phyloP scores from a whole-genome alignment of 2,797 vertebrate species.

The Danio kyathit region DNA sequence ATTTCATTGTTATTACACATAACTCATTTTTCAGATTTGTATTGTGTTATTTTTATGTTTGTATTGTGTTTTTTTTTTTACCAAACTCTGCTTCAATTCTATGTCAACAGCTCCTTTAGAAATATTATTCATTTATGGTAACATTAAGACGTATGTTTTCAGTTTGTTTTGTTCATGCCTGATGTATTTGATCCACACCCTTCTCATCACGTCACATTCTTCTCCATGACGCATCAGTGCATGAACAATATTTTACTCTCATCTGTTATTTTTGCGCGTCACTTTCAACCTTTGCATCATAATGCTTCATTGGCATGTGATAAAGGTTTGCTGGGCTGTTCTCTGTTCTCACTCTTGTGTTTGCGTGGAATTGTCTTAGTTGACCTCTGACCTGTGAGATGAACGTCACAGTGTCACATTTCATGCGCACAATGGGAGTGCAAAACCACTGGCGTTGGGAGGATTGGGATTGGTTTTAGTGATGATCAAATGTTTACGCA shows the following conservation, averaged over 20 bases:
- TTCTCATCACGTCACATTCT: background rate
- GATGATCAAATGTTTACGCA: slow-evolving; percentile 4
- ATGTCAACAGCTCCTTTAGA: no score
- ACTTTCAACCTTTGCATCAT: slow-evolving; percentile 30
- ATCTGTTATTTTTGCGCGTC: background rate
- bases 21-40: no score
- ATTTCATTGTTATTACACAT: no score
- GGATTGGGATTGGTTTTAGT: slow-evolving; percentile 22
- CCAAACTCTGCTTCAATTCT: no score
- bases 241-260: background rate
- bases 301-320: slow-evolving; percentile 16
- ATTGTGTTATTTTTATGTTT: no score
- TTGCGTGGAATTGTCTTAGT: slow-evolving; percentile 39
- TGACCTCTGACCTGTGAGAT: slow-evolving; percentile 56
- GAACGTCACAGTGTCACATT: slow-evolving; percentile 19
- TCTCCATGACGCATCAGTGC: background rate
- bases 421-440: slow-evolving; percentile 28
- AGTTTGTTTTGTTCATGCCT: background rate
- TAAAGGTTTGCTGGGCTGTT: slow-evolving; percentile 56
- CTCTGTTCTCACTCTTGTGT: slow-evolving; percentile 56
- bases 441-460: slow-evolving; percentile 17
- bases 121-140: background rate
- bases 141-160: background rate
- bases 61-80: no score
- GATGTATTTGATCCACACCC: background rate